These are phyloP conservation scores for Isurus oxyrinchus DNA, from an alignment of 2,113 vertebrate species.

Conservation along the genomic window DNA sequence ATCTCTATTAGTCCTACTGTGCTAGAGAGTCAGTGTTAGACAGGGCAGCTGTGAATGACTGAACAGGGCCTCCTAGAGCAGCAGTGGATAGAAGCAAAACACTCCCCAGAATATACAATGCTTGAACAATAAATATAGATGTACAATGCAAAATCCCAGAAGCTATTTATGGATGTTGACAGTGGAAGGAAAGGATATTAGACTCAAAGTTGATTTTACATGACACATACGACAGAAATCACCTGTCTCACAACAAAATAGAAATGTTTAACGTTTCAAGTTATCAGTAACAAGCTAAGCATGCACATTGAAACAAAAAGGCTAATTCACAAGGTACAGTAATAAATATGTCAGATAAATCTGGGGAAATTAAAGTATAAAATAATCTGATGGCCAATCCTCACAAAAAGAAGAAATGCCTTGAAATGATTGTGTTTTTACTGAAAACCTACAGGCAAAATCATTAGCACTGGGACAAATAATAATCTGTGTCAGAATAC, in stretches of 20 bases:
- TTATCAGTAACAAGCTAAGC: constrained; percentile 3
- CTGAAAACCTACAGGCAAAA: constrained; percentile 19
- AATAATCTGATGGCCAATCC: not conserved
- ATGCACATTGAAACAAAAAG: constrained; percentile 6
- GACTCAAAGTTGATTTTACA: constrained; percentile 67
- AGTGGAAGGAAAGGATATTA: constrained; percentile 63
- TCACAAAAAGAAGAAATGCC: not conserved
- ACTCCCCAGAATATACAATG: constrained; percentile 54
- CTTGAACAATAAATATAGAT: constrained; percentile 65
- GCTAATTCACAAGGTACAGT: not conserved
- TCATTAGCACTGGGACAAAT: constrained; percentile 20
- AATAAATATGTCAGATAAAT: constrained; percentile 11
- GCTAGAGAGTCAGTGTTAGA: constrained; percentile 49
- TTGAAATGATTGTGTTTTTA: not conserved
- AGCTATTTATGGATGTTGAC: constrained; percentile 66
- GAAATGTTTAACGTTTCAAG: not conserved
- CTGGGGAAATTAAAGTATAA: constrained; percentile 14
- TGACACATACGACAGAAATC: constrained; percentile 63
- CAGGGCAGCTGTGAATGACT: constrained; percentile 42
- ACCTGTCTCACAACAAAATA: constrained; percentile 45
- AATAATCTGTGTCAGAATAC: not conserved
- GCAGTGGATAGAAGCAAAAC: constrained; percentile 49
- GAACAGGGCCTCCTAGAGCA: constrained; percentile 40
- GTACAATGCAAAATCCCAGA: constrained; percentile 58
- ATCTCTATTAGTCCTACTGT: constrained; percentile 64